phyloP scores from a whole-genome alignment of 2,888 invertebrate species.

The Diachrysia chrysitis region DNA sequence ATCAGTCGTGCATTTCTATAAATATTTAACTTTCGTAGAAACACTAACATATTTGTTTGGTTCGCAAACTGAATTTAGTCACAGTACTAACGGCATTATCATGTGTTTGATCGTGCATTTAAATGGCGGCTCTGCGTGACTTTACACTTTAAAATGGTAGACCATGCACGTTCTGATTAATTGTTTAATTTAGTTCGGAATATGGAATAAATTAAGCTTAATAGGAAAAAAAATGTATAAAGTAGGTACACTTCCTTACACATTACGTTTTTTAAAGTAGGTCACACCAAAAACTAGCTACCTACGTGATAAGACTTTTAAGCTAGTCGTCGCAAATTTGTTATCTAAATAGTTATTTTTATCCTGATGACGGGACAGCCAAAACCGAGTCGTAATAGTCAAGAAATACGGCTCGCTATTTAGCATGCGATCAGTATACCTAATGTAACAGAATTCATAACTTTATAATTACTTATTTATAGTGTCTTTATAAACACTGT shows the following conservation, averaged over 20 bases:
- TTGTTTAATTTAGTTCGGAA: constrained; percentile 75
- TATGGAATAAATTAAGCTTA: constrained; percentile 46
- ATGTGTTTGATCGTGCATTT: constrained; percentile 63
- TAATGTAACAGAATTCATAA: no score
- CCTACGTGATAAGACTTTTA: no score
- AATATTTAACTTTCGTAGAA: constrained; percentile 27
- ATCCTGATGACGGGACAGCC: no score
- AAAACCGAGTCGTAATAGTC: no score
- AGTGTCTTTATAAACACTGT: no score
- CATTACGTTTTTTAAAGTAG: neutral
- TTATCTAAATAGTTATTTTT: no score
- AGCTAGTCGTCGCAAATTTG: no score
- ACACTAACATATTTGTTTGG: constrained; percentile 29
- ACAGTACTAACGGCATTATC: constrained; percentile 41
- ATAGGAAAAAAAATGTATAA: constrained; percentile 10
- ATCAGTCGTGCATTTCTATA: neutral
- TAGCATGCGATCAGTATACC: no score
- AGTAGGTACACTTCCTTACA: no score
- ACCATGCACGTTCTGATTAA: constrained; percentile 77
- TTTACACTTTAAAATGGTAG: constrained; percentile 59
- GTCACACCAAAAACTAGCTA: no score
- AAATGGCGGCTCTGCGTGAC: constrained; percentile 68
- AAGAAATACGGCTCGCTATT: no score
- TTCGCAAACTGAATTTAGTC: constrained; percentile 42
- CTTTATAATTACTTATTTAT: no score